Base-by-base conservation (phyloP, 2,113 vertebrate genomes). In the Macrotus californicus region DNA sequence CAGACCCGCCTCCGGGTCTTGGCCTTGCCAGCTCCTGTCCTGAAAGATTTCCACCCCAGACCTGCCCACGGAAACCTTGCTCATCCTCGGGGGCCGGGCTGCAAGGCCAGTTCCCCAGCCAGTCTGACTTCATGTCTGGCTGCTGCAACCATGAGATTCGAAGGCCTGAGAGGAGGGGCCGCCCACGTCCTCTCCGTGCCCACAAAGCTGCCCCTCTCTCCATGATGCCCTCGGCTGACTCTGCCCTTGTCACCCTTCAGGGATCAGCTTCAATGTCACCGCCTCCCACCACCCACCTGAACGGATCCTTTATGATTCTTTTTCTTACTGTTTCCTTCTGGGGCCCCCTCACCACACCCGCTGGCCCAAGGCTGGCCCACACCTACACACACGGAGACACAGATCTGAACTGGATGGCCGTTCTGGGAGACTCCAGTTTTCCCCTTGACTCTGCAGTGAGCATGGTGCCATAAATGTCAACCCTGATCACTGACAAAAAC, bases 41-140 rank as follows among this genome's bases (percentile, higher is more conserved):
- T 2, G 1, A 26, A 34, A 0, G 0, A 10, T 36, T 48, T 73
- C 61, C 46, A 36, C 41, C 9, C 79, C 46, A 18, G 39, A 48
- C 11, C n/a, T 4, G 6, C 50, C 24, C 36, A 10, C 50, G 31
- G 12, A 56, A 8, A 19, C 36, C 80, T 16, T 0, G 2, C 41
- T 93, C 24, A 1, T n/a, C 24, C 3, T 14, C 16, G 36, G 72
- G 72, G 19, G 69, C 54, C 21, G 0, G 0, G 64, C 15, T 0
- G 5, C 34, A 2, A 41, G 72, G 54, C 24, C 66, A 7, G 16
- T 7, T n/a, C 19, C 34, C 56, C 6, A 12, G 31, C 0, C 16
- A 83, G 72, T 46, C 56, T 2, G 24, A 13, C 0, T 15, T 43
- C 66, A 26, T 22, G 31, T 39, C 43, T 18, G 29, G 21, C 16